Conservation (phyloP, 2,113 vertebrate genomes). For the Sebastes schlegelii region DNA sequence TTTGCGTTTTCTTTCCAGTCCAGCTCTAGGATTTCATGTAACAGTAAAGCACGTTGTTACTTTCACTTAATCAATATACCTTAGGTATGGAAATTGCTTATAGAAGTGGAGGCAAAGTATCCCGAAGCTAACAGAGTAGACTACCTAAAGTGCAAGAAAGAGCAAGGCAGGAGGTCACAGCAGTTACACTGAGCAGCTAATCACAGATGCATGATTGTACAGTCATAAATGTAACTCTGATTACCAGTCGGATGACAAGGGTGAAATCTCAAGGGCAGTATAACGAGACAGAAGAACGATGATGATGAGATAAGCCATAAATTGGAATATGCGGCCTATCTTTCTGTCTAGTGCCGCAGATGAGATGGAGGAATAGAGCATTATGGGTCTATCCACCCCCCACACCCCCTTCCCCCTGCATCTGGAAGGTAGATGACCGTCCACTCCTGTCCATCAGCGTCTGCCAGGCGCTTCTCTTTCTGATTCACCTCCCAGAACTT, state of each 20-base stretch:
- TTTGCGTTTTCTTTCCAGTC: conserved; percentile 31
- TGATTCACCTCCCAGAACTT: conserved; percentile 66
- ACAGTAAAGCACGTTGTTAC: conserved; percentile 11
- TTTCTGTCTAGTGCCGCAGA: conserved; percentile 44
- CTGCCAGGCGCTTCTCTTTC: conserved; percentile 36
- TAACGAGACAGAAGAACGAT: conserved; percentile 50
- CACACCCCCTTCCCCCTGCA: background rate
- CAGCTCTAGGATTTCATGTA: background rate
- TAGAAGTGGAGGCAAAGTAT: conserved; percentile 37
- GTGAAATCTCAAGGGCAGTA: conserved; percentile 63
- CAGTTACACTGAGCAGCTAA: conserved; percentile 45
- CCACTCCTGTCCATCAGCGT: conserved; percentile 57
- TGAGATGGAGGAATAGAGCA: conserved; percentile 44
- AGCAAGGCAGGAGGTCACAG: conserved; percentile 22
- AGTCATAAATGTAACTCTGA: conserved; percentile 65
- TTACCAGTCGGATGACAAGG: conserved; percentile 57
- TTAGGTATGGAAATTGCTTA: conserved; percentile 30
- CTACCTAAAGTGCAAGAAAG: background rate
- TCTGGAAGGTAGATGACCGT: conserved; percentile 55
- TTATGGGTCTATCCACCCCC: conserved; percentile 15
- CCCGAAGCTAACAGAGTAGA: conserved; percentile 31
- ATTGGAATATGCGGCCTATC: conserved; percentile 57
- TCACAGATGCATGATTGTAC: conserved; percentile 40
- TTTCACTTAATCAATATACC: conserved; percentile 34
- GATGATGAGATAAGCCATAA: conserved; percentile 66